Percentiles rank a stretch among this genome's conserved stretches.
Evolutionary conservation across 1,140 invertebrate species (phyloP).

Genomic region (Pemphigus obesinymphae): DNA sequence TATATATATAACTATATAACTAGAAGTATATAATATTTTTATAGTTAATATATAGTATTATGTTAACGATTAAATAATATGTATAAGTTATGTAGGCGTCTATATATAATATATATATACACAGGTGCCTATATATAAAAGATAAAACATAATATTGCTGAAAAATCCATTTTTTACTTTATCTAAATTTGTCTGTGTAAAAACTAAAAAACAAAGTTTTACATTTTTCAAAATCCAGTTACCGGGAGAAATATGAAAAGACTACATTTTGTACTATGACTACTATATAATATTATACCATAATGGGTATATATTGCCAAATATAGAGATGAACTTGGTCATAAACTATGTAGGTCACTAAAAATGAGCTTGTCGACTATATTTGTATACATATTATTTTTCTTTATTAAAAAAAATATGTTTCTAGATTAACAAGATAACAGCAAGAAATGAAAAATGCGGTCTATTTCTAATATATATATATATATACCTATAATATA

Average conservation of each 20-base stretch:
- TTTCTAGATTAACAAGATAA: conserved; percentile 23
- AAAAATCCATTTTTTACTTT: too few relatives aligned
- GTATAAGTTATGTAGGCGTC: too few relatives aligned
- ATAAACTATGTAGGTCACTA: conserved; percentile 22
- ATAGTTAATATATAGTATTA: too few relatives aligned
- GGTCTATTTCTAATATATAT: not conserved
- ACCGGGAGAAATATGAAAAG: not conserved
- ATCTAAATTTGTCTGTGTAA: too few relatives aligned
- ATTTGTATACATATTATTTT: conserved; percentile 2
- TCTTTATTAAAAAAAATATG: conserved; percentile 29
- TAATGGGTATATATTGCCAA: not conserved
- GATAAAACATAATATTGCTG: too few relatives aligned
- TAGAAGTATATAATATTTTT: too few relatives aligned
- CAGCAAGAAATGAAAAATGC: not conserved
- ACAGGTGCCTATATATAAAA: too few relatives aligned
- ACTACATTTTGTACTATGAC: not conserved
- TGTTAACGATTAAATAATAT: too few relatives aligned
- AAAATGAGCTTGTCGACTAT: not conserved
- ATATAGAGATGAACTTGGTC: not conserved
- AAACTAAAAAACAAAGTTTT: too few relatives aligned
- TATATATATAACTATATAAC: too few relatives aligned
- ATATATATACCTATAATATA: too few relatives aligned
- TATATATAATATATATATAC: too few relatives aligned
- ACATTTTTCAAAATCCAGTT: not conserved
- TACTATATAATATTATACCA: not conserved